A percentile compares a stretch with the other conserved stretches of the same genome.
Conservation (phyloP, 2,797 vertebrate species). For the Leptoclinus maculatus region DNA sequence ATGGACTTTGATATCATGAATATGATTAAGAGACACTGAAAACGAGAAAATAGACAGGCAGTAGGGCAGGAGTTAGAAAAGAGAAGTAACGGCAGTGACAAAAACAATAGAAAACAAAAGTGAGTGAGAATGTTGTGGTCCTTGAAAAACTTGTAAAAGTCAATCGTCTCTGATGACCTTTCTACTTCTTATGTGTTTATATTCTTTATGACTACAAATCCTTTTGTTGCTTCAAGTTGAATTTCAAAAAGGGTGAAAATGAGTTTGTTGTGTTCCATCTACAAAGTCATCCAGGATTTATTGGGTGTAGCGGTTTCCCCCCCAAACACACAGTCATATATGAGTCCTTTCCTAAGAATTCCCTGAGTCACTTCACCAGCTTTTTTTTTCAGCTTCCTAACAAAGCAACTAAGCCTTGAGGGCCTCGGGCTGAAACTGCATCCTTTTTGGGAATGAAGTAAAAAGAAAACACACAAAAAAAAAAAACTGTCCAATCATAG, state of each 20-base stretch:
- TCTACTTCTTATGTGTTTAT: conserved; percentile 3
- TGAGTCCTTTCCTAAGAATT: conserved; percentile 60
- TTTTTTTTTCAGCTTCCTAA: conserved; percentile 44
- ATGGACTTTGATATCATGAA: background rate
- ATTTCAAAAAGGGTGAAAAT: conserved; percentile 49
- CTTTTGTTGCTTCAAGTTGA: background rate
- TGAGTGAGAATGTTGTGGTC: background rate
- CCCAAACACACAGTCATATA: conserved; percentile 48
- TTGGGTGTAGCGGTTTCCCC: conserved; percentile 49
- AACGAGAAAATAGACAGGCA: background rate
- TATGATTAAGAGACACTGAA: background rate
- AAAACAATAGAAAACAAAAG: background rate
- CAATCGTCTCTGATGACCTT: conserved; percentile 8
- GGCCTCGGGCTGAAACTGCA: conserved; percentile 34
- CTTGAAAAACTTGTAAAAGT: conserved; percentile 28
- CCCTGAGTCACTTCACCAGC: conserved; percentile 62
- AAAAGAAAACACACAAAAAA: background rate
- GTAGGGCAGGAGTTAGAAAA: background rate
- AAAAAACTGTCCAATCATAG: conserved; percentile 26
- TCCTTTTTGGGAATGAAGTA: conserved; percentile 22
- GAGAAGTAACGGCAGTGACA: background rate
- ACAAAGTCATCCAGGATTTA: conserved; percentile 54
- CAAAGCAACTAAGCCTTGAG: conserved; percentile 44
- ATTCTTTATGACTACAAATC: background rate
- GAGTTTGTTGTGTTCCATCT: conserved; percentile 56